Base-by-base conservation (phyloP, 2,113 vertebrate genomes). In the Muscicapa adusta region DNA sequence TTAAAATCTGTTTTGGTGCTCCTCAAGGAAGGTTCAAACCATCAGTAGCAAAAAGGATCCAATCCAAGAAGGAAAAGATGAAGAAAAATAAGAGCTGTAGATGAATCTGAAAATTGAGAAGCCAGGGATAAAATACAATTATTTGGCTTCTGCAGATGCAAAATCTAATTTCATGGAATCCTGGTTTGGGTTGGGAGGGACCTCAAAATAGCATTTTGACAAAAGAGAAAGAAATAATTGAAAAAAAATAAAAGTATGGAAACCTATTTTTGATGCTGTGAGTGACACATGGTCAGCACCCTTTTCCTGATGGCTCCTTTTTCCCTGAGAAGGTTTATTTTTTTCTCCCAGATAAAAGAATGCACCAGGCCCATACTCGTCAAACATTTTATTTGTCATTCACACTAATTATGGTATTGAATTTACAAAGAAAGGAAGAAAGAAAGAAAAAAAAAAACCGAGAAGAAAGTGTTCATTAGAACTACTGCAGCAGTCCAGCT, bases 381-480 rank as follows among this genome's bases (percentile, higher is more conserved):
- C 96, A 96, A 97, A 97, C 93, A 80, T 90, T 97, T 98, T 98
- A 98, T 98, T 98, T 97, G 96, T 94, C 97, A 92, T 97, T 95
- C 96, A 94, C 93, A 96, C 96, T 96, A 95, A 95, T 95, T 95
- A 92, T 94, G 89, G 97, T 95, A 97, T 6, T 97, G 95, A 96
- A 96, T 97, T 97, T 96, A 96, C 94, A 97, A 97, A 98, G 93
- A 88, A 89, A 97, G 88, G 58, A 97, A 98, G 91, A 79, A 89
- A 97, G 89, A 54, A 94, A 93, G n/a, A 8, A 54, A 80, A 24
- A 33, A 6, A 58, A 36, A 78, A 3, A 78, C 73, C 95, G 67
- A 34, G 72, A 95, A 81, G 42, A 88, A 93, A 48, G 47, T 70
- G 70, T 95, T 93, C 81, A 82, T 50, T 66, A 96, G 93, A 85